These are phyloP conservation scores for Temnothorax rugatulus DNA, from an alignment of 2,888 invertebrate genomes.

Conservation along the genomic window DNA sequence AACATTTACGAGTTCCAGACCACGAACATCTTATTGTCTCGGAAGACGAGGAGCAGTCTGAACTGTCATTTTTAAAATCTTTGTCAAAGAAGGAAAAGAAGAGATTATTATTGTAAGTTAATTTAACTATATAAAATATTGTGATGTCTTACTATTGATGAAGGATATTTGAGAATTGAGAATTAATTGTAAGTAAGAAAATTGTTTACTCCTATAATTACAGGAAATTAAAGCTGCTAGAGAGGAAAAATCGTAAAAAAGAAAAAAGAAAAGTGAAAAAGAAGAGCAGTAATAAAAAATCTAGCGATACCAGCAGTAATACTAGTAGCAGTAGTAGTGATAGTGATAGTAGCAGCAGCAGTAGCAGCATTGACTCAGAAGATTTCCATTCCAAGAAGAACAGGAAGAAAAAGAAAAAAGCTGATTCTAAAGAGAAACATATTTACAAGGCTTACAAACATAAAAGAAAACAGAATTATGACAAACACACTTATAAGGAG, in stretches of 20 bases:
- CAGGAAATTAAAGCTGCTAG: slow-evolving; percentile 91
- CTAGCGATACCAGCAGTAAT: slow-evolving; percentile 51
- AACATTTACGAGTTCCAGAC: slow-evolving; percentile 89
- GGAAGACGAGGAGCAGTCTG: slow-evolving; percentile 88
- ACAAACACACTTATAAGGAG: slow-evolving; percentile 34
- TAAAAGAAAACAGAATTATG: background rate
- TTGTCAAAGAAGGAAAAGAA: slow-evolving; percentile 96
- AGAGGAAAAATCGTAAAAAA: slow-evolving; percentile 87
- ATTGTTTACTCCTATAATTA: slow-evolving; percentile 73
- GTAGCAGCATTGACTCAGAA: slow-evolving; percentile 51
- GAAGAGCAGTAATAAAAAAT: slow-evolving; percentile 48
- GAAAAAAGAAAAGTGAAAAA: slow-evolving; percentile 70
- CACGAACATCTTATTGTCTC: slow-evolving; percentile 86
- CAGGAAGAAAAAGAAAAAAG: slow-evolving; percentile 30
- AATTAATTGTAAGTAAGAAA: background rate
- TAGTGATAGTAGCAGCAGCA: slow-evolving; percentile 45
- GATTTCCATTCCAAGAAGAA: slow-evolving; percentile 20
- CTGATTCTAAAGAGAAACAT: background rate
- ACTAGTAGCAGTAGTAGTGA: slow-evolving; percentile 17
- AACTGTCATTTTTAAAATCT: slow-evolving; percentile 93
- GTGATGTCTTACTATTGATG: background rate
- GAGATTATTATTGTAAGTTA: slow-evolving; percentile 92
- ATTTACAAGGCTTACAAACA: slow-evolving; percentile 30
- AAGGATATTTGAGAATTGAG: background rate
- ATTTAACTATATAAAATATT: background rate